phyloP scores from a whole-genome alignment of 1,140 invertebrate genomes.

The Aphaenogaster ashmeadi region DNA sequence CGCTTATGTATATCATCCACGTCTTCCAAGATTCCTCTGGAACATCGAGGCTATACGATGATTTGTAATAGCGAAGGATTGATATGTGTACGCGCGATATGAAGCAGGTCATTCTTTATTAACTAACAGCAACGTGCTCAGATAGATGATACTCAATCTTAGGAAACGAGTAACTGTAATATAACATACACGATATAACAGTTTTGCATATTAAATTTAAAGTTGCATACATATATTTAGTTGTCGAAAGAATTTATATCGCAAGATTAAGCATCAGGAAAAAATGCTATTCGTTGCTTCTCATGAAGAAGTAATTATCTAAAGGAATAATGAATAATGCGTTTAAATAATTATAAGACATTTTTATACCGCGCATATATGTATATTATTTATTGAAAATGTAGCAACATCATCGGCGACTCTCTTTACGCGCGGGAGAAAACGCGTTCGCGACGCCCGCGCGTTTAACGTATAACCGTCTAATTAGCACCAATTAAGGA shows the following conservation, averaged over 20 bases:
- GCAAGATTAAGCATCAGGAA: not conserved
- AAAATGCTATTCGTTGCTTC: not conserved
- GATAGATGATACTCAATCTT: slow-evolving; percentile 8
- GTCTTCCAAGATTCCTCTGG: slow-evolving; percentile 41
- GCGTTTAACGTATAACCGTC: slow-evolving; percentile 55
- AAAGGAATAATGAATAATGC: not conserved
- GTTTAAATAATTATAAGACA: not conserved
- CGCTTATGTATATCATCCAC: slow-evolving; percentile 60
- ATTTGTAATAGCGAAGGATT: slow-evolving; percentile 54
- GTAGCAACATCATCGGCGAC: not conserved
- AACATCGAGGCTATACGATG: slow-evolving; percentile 47
- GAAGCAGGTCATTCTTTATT: slow-evolving; percentile 38
- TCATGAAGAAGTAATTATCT: not conserved
- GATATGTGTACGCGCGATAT: slow-evolving; percentile 36
- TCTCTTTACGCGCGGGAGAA: slow-evolving; percentile 32
- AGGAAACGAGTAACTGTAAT: not conserved
- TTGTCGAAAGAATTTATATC: not conserved
- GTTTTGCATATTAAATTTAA: not conserved
- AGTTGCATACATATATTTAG: not conserved
- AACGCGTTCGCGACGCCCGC: not conserved
- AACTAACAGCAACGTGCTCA: not conserved
- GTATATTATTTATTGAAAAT: slow-evolving; percentile 23
- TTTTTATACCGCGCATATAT: not conserved
- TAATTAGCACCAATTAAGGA: slow-evolving; percentile 74
- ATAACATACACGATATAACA: not conserved